Evolutionary conservation across 2,888 invertebrate genomes (phyloP), one percentile per base, ranked within the genome.

Genomic region (Peribatodes rhomboidaria): DNA sequence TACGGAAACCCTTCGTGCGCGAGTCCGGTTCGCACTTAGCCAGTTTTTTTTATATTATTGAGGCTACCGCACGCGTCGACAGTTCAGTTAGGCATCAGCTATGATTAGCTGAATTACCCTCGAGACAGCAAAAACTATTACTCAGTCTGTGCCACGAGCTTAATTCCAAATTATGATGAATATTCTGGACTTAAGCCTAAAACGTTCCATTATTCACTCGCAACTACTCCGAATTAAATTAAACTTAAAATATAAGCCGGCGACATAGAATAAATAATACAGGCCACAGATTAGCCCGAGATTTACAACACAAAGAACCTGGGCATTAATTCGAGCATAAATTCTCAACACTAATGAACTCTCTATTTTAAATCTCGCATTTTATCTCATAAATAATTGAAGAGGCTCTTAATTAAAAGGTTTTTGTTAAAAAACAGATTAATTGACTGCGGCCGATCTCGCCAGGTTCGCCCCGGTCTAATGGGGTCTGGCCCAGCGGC

Each of bases 341-440:
- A 59, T 52, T 52, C 42, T 13, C 50, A 59, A 41, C 42, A 46
- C 27, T 57, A 52, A 57, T 57, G 50, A 57, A 57, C 57, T 57
- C 46, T 61, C 54, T 54, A 62, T 49, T 49, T 41, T 31, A 54
- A 62, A 39, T 52, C 42, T 20, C 42, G 37, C 42, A 49, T 55
- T 64, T 59, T 54, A 55, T 44, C 37, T 60, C 50, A 59, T 67
- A 60, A 62, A 67, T 67, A 61, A 67, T 63, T 63, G 27, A 60
- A 63, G 16, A 54, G 42, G 54, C 18, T 56, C 55, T 60, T 64
- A 61, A 64, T 64, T 61, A 58, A 67, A 42, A 53, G 39, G 63
- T 49, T 61, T 60, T 53, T 31, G 57, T 56, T 64, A 63, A 64
- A 60, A 63, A 67, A 60, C 63, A 60, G 57, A 57, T 64, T 67